phyloP scores from a whole-genome alignment of 2,113 vertebrate species.

The Toxotes jaculatrix region DNA sequence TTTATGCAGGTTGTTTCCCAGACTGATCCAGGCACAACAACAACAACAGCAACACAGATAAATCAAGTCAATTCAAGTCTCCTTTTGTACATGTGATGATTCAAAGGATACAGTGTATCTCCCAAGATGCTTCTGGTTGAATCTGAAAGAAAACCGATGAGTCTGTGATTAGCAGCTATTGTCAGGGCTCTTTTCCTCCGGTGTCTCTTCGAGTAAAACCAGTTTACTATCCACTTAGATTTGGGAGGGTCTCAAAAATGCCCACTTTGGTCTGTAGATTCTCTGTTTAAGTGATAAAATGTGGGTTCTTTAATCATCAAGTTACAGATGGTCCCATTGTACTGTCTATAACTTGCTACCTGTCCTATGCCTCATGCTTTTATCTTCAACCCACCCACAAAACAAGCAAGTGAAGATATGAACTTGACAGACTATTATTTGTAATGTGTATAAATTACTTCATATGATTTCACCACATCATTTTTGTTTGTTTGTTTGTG shows the following conservation, averaged over 20 bases:
- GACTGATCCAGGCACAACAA: not conserved
- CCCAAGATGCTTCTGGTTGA: constrained; percentile 22
- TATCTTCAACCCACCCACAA: constrained; percentile 1
- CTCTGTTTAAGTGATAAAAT: not conserved
- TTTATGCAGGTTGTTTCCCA: constrained; percentile 35
- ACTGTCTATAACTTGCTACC: not conserved
- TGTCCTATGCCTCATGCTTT: not conserved
- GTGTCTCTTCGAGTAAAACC: not conserved
- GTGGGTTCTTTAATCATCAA: not conserved
- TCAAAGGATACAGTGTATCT: constrained; percentile 21
- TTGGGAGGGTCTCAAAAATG: not conserved
- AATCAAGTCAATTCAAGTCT: not conserved
- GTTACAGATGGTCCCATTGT: not conserved
- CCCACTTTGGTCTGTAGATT: not conserved
- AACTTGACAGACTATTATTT: not conserved
- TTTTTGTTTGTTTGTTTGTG: constrained; percentile 33
- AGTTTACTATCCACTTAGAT: not conserved
- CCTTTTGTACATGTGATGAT: constrained; percentile 16
- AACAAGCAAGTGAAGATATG: not conserved
- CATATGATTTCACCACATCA: not conserved
- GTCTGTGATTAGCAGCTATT: not conserved
- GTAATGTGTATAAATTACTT: not conserved
- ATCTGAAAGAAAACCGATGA: constrained; percentile 40
- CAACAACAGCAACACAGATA: not conserved
- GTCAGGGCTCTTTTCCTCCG: not conserved